Base-by-base conservation (phyloP, 2,888 invertebrate genomes). In the Lobophora halterata region DNA sequence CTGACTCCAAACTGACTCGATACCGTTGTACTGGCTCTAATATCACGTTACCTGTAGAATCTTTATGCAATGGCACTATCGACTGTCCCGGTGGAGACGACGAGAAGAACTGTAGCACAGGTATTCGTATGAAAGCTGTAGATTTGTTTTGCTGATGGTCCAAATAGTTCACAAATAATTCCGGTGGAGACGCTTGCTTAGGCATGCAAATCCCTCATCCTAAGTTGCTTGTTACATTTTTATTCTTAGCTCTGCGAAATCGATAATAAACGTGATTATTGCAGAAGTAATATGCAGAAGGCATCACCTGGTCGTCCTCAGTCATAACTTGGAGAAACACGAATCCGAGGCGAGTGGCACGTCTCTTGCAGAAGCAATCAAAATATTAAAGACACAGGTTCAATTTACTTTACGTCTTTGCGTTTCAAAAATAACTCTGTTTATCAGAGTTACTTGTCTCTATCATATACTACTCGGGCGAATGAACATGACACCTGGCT, bases 1-100 rank as follows among this genome's bases (percentile, higher is more conserved):
- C 65, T 1, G 68, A 76, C 32, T 54, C 68, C 0, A 51, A 46
- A 14, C 46, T 83, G 5, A 77, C 65, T 0, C 63, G 45, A 48
- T 82, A 71, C 43, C 18, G 45, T 16, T 85, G 86, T 47, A 49
- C 49, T 9, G 35, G 39, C 1, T 12, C 28, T 6, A 68, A 67
- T 23, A 33, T 46, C 3, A 63, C 61, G 11, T 43, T 79, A 19
- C 40, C 68, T 0, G 23, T 76, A 8, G 65, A 71, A 23, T 38
- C 48, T 2, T 45, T 86, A 30, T 86, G 86, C 42, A 58, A 86
- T 32, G 69, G 71, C 5, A 66, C 61, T 40, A 18, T 27, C 1
- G 65, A 81, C 46, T 86, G 86, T 42, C 65, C 66, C 1, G 51
- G 55, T 13, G 70, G 64, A 13, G 72, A 78, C 23, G 86, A 86